Base-by-base conservation (phyloP, 1,140 invertebrate species). In the Atta cephalotes region DNA sequence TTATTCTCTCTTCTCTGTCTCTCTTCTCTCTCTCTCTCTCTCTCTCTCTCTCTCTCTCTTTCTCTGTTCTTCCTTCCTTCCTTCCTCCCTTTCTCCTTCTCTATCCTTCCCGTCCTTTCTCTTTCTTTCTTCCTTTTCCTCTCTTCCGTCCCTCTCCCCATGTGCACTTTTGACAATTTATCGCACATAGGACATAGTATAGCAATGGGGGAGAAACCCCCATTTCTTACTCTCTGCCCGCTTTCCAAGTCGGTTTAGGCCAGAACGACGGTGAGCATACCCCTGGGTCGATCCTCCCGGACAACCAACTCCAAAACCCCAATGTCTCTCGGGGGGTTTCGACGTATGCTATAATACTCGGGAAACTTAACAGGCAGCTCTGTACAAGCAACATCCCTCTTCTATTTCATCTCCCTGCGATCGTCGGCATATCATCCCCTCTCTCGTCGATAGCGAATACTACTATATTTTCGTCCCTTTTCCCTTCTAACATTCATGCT, bases 291-390 rank as follows among this genome's bases (percentile, higher is more conserved):
- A 87, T 90, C 88, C 82, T 90, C 87, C 70, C 21, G 84, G 66
- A 82, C 68, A 74, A 82, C 79, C 76, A 85, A 85, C 89, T 89
- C 89, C 79, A 71, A 87, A 91, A 81, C 87, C 60, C 66, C 80
- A 71, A 68, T 76, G 56, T 72, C 89, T 85, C 88, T 88, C 71
- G 81, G 77, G 87, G 77, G 85, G 77, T 85, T 91, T 91, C 89
- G 85, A 45, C 53, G 28, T 58, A 80, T 81, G 81, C 82, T 85
- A 89, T 78, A 91, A 88, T 80, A 70, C 82, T 87, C 70, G 85
- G 58, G 89, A 91, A 91, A 91, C 87, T 91, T 91, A 91, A 89
- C 90, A 88, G 89, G 90, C 81, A 86, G 35, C 68, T 82, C 77
- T 85, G 70, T 85, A 85, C 89, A 87, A 86, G 71, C 63, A 78